phyloP scores from a whole-genome alignment of 2,888 invertebrate genomes.

The Papilio demoleus region DNA sequence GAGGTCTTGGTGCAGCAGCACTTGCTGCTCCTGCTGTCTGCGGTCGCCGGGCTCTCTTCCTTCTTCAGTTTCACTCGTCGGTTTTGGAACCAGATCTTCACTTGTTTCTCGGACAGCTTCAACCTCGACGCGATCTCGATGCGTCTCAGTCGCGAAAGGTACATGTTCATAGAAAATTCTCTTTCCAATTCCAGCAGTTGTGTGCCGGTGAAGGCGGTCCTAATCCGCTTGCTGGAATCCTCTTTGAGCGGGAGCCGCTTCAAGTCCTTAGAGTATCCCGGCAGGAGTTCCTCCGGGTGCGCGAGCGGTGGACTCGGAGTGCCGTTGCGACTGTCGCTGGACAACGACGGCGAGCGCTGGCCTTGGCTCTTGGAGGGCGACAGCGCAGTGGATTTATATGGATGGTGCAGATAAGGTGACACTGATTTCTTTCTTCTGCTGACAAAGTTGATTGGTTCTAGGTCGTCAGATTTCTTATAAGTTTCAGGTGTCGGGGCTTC shows the following conservation, averaged over 20 bases:
- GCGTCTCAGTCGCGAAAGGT: constrained; percentile 92
- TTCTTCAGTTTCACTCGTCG: constrained; percentile 97
- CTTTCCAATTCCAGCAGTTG: constrained; percentile 94
- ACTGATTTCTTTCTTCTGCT: constrained; percentile 71
- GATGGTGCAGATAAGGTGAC: constrained; percentile 74
- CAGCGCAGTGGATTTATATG: constrained; percentile 67
- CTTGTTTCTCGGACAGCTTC: constrained; percentile 96
- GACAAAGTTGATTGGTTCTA: constrained; percentile 66
- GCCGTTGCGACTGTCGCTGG: constrained; percentile 80
- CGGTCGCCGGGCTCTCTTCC: constrained; percentile 86
- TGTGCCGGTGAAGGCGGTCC: constrained; percentile 96
- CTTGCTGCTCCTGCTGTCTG: constrained; percentile 64
- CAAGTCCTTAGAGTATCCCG: constrained; percentile 73
- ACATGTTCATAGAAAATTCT: constrained; percentile 95
- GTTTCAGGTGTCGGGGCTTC: constrained; percentile 62
- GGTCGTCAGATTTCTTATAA: constrained; percentile 68
- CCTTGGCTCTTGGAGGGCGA: constrained; percentile 75
- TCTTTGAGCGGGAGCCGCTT: constrained; percentile 80
- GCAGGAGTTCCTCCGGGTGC: constrained; percentile 74
- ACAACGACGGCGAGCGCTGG: constrained; percentile 70
- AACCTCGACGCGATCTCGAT: constrained; percentile 97
- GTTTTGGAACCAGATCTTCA: constrained; percentile 98
- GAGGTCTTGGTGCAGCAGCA: constrained; percentile 70
- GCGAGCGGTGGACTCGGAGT: constrained; percentile 82
- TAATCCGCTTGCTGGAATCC: constrained; percentile 92